Conservation (phyloP, 2,888 invertebrate genomes). For the Cantharis rufa region DNA sequence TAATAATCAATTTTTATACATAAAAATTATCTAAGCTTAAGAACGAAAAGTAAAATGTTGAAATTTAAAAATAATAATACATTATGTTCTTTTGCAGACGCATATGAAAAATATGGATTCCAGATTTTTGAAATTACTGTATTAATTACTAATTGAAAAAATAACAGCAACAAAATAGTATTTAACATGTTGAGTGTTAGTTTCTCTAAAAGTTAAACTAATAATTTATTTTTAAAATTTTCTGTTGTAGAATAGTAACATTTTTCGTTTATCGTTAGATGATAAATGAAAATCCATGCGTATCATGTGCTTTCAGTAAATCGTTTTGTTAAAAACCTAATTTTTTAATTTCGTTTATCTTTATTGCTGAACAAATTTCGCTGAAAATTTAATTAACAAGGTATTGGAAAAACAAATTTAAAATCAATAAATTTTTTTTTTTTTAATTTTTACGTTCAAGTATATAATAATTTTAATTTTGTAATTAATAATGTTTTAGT, state of each 20-base stretch:
- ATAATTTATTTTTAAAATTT: neutral
- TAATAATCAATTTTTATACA: too few relatives aligned
- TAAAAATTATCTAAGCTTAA: too few relatives aligned
- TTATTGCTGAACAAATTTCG: neutral
- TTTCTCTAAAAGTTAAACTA: neutral
- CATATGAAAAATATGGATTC: too few relatives aligned
- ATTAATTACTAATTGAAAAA: neutral
- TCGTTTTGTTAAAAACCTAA: neutral
- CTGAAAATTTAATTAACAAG: neutral
- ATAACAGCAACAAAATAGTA: neutral
- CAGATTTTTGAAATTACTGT: too few relatives aligned
- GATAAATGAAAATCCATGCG: neutral
- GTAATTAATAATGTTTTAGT: neutral
- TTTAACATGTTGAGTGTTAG: neutral
- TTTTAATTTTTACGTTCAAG: neutral
- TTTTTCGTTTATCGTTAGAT: neutral
- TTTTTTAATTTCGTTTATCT: neutral
- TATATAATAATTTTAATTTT: neutral
- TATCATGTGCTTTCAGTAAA: neutral
- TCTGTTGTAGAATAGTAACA: neutral
- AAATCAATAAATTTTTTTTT: neutral
- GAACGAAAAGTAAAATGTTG: too few relatives aligned
- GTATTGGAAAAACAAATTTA: neutral
- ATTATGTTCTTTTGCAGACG: too few relatives aligned
- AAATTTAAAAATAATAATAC: too few relatives aligned